Base-by-base conservation (phyloP, 2,797 vertebrate species). In the Gephyroberyx darwinii region DNA sequence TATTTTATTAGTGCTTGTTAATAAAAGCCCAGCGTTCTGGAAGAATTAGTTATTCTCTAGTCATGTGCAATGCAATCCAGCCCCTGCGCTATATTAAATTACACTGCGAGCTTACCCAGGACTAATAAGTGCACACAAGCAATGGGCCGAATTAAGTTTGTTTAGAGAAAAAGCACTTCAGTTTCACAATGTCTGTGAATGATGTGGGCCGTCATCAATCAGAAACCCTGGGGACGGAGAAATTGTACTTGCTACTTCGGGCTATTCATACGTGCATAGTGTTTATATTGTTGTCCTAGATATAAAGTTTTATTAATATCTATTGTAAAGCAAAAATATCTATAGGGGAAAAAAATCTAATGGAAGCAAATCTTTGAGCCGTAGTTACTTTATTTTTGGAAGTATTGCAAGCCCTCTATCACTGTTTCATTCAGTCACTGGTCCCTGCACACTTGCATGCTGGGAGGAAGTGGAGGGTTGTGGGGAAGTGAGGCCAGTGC, bases 1-100 rank as follows among this genome's bases (percentile, higher is more conserved):
- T 92, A 89, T 85, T 94, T 94, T 92, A 93, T 93, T 93, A 90
- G 86, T 68, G 83, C 88, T 92, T 69, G 86, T 93, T 93, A 93
- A 93, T 92, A 89, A 91, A 85, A 90, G 86, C 71, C 80, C 63
- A 60, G 86, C 84, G 74, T 86, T 91, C 86, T 90, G 89, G 83
- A 91, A 83, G 86, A 91, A 91, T 87, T 85, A 86, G 80, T 85
- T 88, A 84, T 89, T 91, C 84, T 91, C 84, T 88, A 79, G 85
- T 93, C 85, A 78, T 90, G 69, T 84, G 84, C 81, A 84, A 77
- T 71, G 65, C 80, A 78, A 52, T 78, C 84, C 85, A 86, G 85
- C 47, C 81, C 67, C 70, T 74, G 85, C 45, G 56, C 87, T 77
- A 77, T 59, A 84, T 90, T 88, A 85, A 87, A 83, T 84, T 79